Percentiles rank a stretch among this genome's conserved stretches.
Evolutionary conservation across 1,140 invertebrate species (phyloP).

Genomic region (Drosophila subobscura): DNA sequence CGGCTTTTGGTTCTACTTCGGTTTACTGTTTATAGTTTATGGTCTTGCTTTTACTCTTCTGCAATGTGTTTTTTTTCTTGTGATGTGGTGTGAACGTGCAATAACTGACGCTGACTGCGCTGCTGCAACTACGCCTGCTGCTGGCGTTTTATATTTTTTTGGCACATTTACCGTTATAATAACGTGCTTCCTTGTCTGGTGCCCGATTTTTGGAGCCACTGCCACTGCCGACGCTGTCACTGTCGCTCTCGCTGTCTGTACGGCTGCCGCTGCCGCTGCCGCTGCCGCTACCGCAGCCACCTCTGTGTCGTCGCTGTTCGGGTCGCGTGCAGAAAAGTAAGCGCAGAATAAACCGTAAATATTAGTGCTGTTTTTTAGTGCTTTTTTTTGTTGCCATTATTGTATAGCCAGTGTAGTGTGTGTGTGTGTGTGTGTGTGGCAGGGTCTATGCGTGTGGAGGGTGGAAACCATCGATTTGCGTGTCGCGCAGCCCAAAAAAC

Average conservation of each 20-base stretch:
- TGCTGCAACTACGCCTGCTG: neutral
- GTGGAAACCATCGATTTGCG: constrained; percentile 80
- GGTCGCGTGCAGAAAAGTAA: constrained; percentile 73
- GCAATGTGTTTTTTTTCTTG: constrained; percentile 14
- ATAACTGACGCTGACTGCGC: too few relatives aligned
- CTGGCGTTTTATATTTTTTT: constrained; percentile 24
- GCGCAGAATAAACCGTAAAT: constrained; percentile 72
- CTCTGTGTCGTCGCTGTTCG: constrained; percentile 40
- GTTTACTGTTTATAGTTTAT: constrained; percentile 19
- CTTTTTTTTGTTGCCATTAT: constrained; percentile 18
- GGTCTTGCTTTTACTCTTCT: constrained; percentile 22
- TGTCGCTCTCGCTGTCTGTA: too few relatives aligned
- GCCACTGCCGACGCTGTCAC: too few relatives aligned
- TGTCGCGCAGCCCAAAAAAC: constrained; percentile 60
- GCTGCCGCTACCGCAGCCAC: too few relatives aligned
- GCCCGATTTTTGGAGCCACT: constrained; percentile 4
- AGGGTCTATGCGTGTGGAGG: constrained; percentile 41
- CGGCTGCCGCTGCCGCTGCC: too few relatives aligned
- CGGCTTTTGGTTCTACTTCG: constrained; percentile 31
- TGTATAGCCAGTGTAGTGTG: neutral
- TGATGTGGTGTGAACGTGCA: neutral
- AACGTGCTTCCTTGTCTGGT: constrained; percentile 72
- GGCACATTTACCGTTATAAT: constrained; percentile 67
- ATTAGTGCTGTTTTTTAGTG: constrained; percentile 33
- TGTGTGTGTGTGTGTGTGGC: neutral